Conservation (phyloP, 2,113 vertebrate genomes). For the Marmota flaviventris region DNA sequence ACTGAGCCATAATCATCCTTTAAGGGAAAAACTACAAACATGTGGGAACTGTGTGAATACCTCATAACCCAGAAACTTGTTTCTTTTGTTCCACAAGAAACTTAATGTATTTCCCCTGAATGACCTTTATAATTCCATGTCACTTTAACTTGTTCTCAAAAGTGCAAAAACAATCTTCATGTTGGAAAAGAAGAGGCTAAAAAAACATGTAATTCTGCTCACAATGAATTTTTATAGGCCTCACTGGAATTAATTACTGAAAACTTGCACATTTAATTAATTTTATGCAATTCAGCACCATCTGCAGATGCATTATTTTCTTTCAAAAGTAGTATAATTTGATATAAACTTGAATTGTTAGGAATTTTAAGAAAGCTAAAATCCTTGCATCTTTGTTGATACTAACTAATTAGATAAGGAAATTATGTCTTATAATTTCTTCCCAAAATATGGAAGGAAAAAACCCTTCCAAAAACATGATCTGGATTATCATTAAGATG, state of each 20-base stretch:
- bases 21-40: conserved; percentile 44
- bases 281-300: conserved; percentile 88
- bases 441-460: background rate
- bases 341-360: conserved; percentile 81
- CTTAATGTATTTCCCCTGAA: conserved; percentile 50
- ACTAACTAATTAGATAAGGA: conserved; percentile 81
- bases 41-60: background rate
- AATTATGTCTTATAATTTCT: conserved; percentile 77
- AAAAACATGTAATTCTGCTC: conserved; percentile 82
- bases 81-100: conserved; percentile 68
- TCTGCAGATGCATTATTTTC: conserved; percentile 86
- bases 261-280: conserved; percentile 87
- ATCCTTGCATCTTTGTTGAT: conserved; percentile 83
- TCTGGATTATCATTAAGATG: background rate
- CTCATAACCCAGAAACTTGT: background rate
- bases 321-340: conserved; percentile 83
- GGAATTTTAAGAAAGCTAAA: conserved; percentile 81
- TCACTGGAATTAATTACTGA: conserved; percentile 87
- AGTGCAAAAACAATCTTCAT: conserved; percentile 77
- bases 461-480: background rate
- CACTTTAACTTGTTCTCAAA: conserved; percentile 74
- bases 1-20: background rate
- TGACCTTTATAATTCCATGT: conserved; percentile 59
- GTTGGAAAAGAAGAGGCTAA: conserved; percentile 81
- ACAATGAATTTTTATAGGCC: conserved; percentile 83